phyloP scores from a whole-genome alignment of 2,113 vertebrate species.

The Rhineura floridana region DNA sequence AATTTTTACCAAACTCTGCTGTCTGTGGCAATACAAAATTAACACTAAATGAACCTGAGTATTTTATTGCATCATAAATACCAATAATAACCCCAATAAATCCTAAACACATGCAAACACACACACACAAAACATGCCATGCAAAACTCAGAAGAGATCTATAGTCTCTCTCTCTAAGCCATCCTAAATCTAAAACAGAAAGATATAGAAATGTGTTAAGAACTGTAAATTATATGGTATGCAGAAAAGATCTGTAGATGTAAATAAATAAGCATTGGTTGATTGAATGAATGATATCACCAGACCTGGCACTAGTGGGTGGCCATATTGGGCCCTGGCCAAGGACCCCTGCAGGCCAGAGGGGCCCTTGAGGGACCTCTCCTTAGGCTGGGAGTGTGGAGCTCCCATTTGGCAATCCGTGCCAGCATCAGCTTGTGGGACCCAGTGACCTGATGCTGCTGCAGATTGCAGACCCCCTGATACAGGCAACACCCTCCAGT shows the following conservation, averaged over 20 bases:
- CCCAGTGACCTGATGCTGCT: too few relatives aligned
- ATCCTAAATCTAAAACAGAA: neutral
- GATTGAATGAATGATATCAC: too few relatives aligned
- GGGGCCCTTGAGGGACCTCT: too few relatives aligned
- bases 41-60: conserved; percentile 8
- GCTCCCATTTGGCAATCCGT: too few relatives aligned
- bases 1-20: neutral
- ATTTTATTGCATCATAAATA: conserved; percentile 10
- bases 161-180: neutral
- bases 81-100: conserved; percentile 5
- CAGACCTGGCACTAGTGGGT: too few relatives aligned
- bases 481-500: too few relatives aligned
- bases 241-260: neutral
- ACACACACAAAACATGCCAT: neutral
- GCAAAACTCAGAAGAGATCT: neutral
- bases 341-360: too few relatives aligned
- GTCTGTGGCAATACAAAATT: neutral
- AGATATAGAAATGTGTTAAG: neutral
- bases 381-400: too few relatives aligned
- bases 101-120: neutral
- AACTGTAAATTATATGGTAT: neutral
- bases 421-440: too few relatives aligned
- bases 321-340: too few relatives aligned
- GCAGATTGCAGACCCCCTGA: too few relatives aligned
- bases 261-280: neutral